These are phyloP conservation scores for Argya squamiceps DNA, from an alignment of 2,797 vertebrate species.

Conservation along the genomic window DNA sequence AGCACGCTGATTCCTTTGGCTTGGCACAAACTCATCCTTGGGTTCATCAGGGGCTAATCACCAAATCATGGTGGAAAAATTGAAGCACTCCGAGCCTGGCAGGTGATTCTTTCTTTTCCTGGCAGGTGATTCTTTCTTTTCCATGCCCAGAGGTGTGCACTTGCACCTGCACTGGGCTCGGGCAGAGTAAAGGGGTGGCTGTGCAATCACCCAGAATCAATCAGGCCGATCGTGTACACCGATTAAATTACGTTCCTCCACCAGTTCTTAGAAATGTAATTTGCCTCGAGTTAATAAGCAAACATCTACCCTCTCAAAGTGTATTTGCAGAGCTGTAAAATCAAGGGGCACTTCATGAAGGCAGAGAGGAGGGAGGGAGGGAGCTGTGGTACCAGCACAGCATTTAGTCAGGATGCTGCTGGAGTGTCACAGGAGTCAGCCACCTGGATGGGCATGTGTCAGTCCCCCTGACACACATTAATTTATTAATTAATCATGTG, in stretches of 20 bases:
- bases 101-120: background rate
- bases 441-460: background rate
- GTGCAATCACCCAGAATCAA: background rate
- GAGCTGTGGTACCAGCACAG: background rate
- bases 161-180: background rate
- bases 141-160: background rate
- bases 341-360: background rate
- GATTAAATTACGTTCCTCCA: conserved; percentile 16
- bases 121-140: background rate
- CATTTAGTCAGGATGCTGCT: background rate
- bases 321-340: background rate
- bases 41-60: background rate
- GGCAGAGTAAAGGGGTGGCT: background rate
- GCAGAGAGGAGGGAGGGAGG: background rate
- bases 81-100: background rate
- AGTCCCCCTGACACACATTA: too few relatives aligned
- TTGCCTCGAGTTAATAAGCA: conserved; percentile 37
- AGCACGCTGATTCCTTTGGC: accelerated
- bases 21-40: background rate
- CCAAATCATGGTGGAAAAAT: background rate
- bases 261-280: conserved; percentile 11
- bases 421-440: accelerated
- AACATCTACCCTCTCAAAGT: background rate
- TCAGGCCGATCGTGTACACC: background rate
- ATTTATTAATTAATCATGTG: background rate